These are phyloP conservation scores for Exephanes ischioxanthus DNA, from an alignment of 2,888 invertebrate species.

Conservation along the genomic window DNA sequence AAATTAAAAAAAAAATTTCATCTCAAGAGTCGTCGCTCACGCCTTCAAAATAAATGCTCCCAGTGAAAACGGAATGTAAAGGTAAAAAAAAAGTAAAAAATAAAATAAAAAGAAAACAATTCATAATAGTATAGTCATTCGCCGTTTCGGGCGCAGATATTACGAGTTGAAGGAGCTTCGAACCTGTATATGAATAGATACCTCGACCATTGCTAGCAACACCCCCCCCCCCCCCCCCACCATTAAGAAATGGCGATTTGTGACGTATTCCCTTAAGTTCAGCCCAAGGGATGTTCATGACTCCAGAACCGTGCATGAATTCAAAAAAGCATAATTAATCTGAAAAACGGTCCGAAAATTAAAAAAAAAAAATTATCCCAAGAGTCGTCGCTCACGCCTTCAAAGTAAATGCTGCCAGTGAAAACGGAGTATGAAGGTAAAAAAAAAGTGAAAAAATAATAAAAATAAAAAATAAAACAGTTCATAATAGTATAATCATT, in stretches of 20 bases:
- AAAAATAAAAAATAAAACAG: slow-evolving; percentile 38
- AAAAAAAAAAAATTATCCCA: background rate
- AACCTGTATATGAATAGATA: too few species aligned
- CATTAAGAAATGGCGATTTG: too few species aligned
- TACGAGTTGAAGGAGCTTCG: too few species aligned
- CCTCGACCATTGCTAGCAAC: too few species aligned
- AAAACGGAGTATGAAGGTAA: slow-evolving; percentile 21
- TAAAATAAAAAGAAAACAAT: slow-evolving; percentile 36
- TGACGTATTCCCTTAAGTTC: too few species aligned
- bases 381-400: background rate
- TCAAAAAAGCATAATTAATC: background rate
- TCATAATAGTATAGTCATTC: slow-evolving; percentile 58
- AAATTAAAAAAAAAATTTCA: background rate
- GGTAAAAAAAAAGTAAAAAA: slow-evolving; percentile 1
- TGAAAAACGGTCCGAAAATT: background rate
- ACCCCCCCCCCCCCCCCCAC: too few species aligned
- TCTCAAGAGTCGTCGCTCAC: background rate
- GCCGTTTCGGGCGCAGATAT: slow-evolving; percentile 55
- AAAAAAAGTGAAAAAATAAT: slow-evolving; percentile 17
- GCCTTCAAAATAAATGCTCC: slow-evolving; percentile 24
- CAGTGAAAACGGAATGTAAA: slow-evolving; percentile 12
- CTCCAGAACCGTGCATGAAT: too few species aligned
- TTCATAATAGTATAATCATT: slow-evolving; percentile 58
- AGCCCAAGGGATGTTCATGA: too few species aligned
- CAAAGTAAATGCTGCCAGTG: slow-evolving; percentile 17